phyloP scores from a whole-genome alignment of 2,113 vertebrate genomes.

The Tragulus kanchil region DNA sequence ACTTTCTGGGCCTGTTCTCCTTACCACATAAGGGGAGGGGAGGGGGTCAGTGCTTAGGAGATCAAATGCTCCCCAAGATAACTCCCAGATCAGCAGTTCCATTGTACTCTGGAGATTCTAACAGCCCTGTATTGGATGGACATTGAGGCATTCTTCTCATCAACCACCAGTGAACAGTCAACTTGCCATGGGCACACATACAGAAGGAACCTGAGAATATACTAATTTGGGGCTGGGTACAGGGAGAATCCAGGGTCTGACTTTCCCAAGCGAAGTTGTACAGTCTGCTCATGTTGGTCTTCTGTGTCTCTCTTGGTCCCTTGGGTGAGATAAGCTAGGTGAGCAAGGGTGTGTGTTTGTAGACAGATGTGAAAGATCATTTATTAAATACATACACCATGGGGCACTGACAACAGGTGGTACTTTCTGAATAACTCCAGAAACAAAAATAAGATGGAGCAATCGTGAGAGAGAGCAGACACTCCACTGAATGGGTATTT shows the following conservation, averaged over 20 bases:
- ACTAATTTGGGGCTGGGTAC: not conserved
- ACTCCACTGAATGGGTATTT: not conserved
- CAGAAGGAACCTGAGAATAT: not conserved
- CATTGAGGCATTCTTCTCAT: not conserved
- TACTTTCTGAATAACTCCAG: conserved; percentile 15
- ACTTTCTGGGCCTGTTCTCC: not conserved
- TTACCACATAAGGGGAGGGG: not conserved
- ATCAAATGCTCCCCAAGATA: not conserved
- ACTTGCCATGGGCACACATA: not conserved
- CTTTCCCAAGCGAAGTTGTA: not conserved
- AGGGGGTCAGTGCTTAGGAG: not conserved
- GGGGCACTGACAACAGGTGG: not conserved
- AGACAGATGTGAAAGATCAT: not conserved
- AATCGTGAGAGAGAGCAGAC: not conserved
- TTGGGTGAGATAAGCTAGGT: conserved; percentile 23
- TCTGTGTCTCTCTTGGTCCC: not conserved
- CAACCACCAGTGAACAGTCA: not conserved
- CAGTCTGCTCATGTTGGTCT: not conserved
- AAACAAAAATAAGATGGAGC: not conserved
- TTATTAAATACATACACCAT: not conserved
- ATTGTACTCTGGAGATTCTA: not conserved
- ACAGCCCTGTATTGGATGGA: not conserved
- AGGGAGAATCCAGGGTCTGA: not conserved
- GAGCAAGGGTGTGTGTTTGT: not conserved
- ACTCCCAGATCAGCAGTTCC: not conserved